phyloP scores from a whole-genome alignment of 2,113 vertebrate species.

The Indri indri region DNA sequence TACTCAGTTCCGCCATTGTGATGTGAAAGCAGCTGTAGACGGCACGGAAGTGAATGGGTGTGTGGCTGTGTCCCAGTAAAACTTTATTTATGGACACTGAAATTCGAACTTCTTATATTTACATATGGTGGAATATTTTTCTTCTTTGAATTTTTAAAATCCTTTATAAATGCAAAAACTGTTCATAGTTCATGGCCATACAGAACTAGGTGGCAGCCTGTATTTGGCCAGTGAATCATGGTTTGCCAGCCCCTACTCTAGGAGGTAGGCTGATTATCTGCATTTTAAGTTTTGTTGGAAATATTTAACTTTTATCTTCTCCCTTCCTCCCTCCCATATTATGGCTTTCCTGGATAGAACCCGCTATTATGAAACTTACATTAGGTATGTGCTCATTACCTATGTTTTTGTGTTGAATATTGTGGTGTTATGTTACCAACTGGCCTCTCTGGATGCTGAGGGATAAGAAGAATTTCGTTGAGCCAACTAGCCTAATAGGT shows the following conservation, averaged over 20 bases:
- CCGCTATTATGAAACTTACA: conserved; percentile 98
- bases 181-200: neutral
- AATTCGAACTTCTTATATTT: neutral
- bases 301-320: conserved; percentile 79
- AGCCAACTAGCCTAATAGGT: neutral
- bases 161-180: neutral
- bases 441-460: neutral
- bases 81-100: neutral
- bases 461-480: neutral
- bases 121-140: neutral
- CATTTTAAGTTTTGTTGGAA: conserved; percentile 59
- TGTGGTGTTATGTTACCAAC: neutral
- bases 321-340: conserved; percentile 85
- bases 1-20: rapidly evolving
- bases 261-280: conserved; percentile 51
- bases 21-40: neutral
- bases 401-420: neutral
- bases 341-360: conserved; percentile 93
- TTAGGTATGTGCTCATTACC: conserved; percentile 92
- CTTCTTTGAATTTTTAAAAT: neutral
- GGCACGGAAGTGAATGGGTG: rapidly evolving
- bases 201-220: neutral
- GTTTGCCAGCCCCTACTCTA: neutral
- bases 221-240: rapidly evolving
- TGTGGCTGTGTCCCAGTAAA: neutral